Evolutionary conservation across 2,888 invertebrate species (phyloP), one percentile per base, ranked within the genome.

Genomic region (Hetaerina titia): DNA sequence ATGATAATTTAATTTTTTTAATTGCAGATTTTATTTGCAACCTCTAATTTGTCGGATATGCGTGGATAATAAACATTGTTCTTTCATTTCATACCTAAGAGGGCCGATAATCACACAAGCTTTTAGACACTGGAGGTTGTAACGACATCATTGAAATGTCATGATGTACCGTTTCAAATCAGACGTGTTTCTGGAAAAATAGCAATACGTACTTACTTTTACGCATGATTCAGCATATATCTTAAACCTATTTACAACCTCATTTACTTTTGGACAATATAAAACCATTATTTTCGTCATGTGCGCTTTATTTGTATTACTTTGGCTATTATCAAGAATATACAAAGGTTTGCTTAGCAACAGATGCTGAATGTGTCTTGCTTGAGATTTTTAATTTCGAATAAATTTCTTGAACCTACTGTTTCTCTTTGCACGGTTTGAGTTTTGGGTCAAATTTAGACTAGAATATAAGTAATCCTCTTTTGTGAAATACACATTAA

Each of bases 381-480:
- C 69, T 31, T 81, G 81, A 31, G 81, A 31, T 31, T 6, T 22
- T 31, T 81, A 31, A 81, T 81, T 0, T 15, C 81, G 13, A 22
- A 81, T 31, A 81, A 19, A 81, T 81, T 81, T 81, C 81, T 81
- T 81, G 22, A 81, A 81, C 81, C 15, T 81, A 11, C 81, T 81
- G 81, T 81, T 81, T 81, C 81, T 81, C 25, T 81, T 31, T 81
- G 81, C 81, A 81, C 81, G 81, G 81, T 13, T 81, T 81, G 81
- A 81, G 81, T 81, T 81, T 19, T 81, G 81, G 81, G 31, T 81
- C 31, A 25, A 13, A 11, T 11, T 31, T 81, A 81, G 81, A 81
- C 31, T 81, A 81, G 81, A 81, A 15, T 81, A 31, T 81, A 81
- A 81, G 81, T 81, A 81, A 81, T 81, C 81, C 81, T 31, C n/a